These are phyloP conservation scores for Diorhabda sublineata DNA, from an alignment of 1,140 invertebrate species.

Conservation along the genomic window DNA sequence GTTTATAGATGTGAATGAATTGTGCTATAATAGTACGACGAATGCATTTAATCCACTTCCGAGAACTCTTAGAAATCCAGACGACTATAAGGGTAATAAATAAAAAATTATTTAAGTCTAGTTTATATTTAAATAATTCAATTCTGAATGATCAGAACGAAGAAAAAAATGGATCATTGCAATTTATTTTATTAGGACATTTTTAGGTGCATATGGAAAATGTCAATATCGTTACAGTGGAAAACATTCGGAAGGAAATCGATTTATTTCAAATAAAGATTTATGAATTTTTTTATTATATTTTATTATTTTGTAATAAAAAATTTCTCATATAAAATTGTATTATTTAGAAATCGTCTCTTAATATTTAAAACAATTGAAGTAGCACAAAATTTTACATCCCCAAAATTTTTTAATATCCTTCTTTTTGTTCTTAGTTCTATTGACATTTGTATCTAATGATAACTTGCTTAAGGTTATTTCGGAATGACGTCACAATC, in stretches of 20 bases:
- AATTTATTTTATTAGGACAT: not conserved
- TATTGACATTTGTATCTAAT: too few relatives aligned
- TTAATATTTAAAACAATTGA: too few relatives aligned
- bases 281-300: conserved; percentile 56
- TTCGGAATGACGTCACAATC: too few relatives aligned
- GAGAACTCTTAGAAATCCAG: conserved; percentile 37
- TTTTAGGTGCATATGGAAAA: conserved; percentile 74
- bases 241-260: conserved; percentile 84
- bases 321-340: conserved; percentile 92
- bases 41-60: conserved; percentile 50
- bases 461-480: too few relatives aligned
- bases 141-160: too few relatives aligned
- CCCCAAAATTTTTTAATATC: too few relatives aligned
- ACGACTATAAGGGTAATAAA: conserved; percentile 40
- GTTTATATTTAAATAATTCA: too few relatives aligned
- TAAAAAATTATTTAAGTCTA: too few relatives aligned
- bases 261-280: conserved; percentile 82
- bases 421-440: too few relatives aligned
- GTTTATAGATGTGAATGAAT: conserved; percentile 22
- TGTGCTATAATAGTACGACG: conserved; percentile 10
- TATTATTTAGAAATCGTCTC: too few relatives aligned
- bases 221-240: conserved; percentile 77
- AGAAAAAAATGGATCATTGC: too few relatives aligned
- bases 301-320: conserved; percentile 70
- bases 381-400: too few relatives aligned